Evolutionary conservation across 92 coral and sea anemone species (phyloP), one percentile per base, ranked within the genome.

Genomic region (Phenganax subtilis): DNA sequence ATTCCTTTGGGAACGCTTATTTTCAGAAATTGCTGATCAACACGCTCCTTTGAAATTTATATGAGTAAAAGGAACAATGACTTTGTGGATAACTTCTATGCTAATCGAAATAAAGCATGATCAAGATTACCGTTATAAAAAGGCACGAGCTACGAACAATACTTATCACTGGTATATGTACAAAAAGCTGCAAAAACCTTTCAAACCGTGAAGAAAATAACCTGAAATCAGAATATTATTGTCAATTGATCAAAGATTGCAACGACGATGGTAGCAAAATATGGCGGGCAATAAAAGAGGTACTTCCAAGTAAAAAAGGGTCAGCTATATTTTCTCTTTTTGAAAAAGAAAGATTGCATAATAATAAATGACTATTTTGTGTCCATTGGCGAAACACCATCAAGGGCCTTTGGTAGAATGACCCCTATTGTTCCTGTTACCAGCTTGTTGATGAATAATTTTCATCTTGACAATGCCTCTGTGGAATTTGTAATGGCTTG

Each of bases 261-360:
- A 85, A 81, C 59, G 75, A 65, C 60, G 85, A 80, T 81, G 62
- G 81, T 9, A 51, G 75, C 16, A 55, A 85, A 80, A 85, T 81
- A 81, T 85, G 88, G 85, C 80, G 72, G 28, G 80, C 88, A 20
- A 85, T 85, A 70, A 85, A 85, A 80, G 70, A 81, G 51, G 85
- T 80, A 27, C 85, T 85, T 20, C 88, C 88, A 56, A 82, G 58
- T 72, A 54, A 15, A 16, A 85, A 85, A 51, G 31, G 66, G 52
- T 85, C 28, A 17, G 55, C 60, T 51, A 63, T 85, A 14, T 85
- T 74, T 60, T 85, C 75, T n/a, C 25, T 80, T 55, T 72, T 85
- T 54, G 81, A 72, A 57, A 85, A 85, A n/a, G 88, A 81, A 25
- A 81, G 44, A 66, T 27, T 82, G 60, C 64, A 51, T 55, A 80